phyloP scores from a whole-genome alignment of 2,888 invertebrate genomes.

The Danaus chrysippus region DNA sequence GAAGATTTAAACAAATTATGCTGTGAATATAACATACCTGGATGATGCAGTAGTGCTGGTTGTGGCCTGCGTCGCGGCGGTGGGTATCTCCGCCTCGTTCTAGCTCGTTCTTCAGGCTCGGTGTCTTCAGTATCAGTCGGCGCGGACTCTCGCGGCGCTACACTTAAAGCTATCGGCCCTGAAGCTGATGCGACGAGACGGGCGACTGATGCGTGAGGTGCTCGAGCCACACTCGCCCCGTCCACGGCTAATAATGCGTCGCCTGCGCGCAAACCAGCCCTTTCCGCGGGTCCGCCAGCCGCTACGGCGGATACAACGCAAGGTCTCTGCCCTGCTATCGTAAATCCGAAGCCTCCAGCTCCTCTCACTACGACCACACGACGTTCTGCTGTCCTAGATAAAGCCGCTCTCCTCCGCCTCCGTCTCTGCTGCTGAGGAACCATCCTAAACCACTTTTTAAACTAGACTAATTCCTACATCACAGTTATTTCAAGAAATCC shows the following conservation, averaged over 20 bases:
- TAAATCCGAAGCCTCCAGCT: conserved; percentile 96
- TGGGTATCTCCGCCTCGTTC: conserved; percentile 64
- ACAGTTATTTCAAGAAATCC: conserved; percentile 8
- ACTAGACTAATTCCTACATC: conserved; percentile 11
- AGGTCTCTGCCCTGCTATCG: conserved; percentile 97
- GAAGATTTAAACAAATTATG: no score
- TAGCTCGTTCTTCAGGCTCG: conserved; percentile 66
- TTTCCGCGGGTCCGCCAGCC: conserved; percentile 89
- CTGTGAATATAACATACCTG: conserved; percentile 41
- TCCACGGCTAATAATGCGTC: conserved; percentile 96
- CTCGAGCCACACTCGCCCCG: conserved; percentile 93
- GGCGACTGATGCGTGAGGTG: conserved; percentile 96
- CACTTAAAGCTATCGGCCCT: conserved; percentile 90
- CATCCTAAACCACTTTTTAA: conserved; percentile 49
- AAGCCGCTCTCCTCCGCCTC: conserved; percentile 63
- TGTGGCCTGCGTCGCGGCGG: conserved; percentile 66
- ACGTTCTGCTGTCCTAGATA: conserved; percentile 80
- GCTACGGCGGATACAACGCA: conserved; percentile 97
- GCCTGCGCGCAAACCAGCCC: conserved; percentile 93
- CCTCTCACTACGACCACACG: conserved; percentile 93
- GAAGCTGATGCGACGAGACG: conserved; percentile 92
- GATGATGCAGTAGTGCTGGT: conserved; percentile 57
- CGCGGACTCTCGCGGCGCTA: conserved; percentile 80
- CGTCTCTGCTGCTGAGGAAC: conserved; percentile 72
- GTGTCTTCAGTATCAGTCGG: conserved; percentile 73